phyloP scores from a whole-genome alignment of 1,140 invertebrate genomes.

The Leptoteleia sp. region DNA sequence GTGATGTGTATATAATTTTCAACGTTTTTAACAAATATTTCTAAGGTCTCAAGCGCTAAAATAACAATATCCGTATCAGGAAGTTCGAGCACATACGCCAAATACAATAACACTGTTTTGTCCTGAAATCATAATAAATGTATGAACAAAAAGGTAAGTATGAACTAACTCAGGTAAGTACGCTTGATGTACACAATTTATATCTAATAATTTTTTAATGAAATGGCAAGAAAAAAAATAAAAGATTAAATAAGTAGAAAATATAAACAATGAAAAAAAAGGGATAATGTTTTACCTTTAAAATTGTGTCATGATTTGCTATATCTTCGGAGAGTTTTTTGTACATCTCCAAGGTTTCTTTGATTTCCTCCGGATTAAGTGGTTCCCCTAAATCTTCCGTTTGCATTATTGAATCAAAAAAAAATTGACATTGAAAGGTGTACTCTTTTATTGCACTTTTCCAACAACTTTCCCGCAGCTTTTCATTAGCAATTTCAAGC shows the following conservation, averaged over 20 bases:
- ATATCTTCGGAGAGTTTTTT: slow-evolving; percentile 77
- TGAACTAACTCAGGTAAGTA: no score
- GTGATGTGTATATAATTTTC: slow-evolving; percentile 80
- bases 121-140: slow-evolving; percentile 72
- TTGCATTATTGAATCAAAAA: slow-evolving; percentile 68
- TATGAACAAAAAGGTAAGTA: no score
- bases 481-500: slow-evolving; percentile 19
- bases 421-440: slow-evolving; percentile 69
- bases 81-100: slow-evolving; percentile 78
- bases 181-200: no score
- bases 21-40: slow-evolving; percentile 78
- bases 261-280: slow-evolving; percentile 25
- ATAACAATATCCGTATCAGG: slow-evolving; percentile 75
- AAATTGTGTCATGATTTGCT: slow-evolving; percentile 79
- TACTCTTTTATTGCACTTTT: slow-evolving; percentile 13
- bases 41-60: slow-evolving; percentile 76
- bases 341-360: slow-evolving; percentile 76
- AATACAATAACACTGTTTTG: slow-evolving; percentile 78
- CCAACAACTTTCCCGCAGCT: slow-evolving; percentile 6
- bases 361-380: slow-evolving; percentile 74
- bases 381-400: slow-evolving; percentile 76
- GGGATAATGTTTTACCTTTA: slow-evolving; percentile 74
- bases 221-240: no score
- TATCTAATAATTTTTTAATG: no score
- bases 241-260: no score